Base-by-base conservation (phyloP, 2,797 vertebrate genomes). In the Octomys mimax region DNA sequence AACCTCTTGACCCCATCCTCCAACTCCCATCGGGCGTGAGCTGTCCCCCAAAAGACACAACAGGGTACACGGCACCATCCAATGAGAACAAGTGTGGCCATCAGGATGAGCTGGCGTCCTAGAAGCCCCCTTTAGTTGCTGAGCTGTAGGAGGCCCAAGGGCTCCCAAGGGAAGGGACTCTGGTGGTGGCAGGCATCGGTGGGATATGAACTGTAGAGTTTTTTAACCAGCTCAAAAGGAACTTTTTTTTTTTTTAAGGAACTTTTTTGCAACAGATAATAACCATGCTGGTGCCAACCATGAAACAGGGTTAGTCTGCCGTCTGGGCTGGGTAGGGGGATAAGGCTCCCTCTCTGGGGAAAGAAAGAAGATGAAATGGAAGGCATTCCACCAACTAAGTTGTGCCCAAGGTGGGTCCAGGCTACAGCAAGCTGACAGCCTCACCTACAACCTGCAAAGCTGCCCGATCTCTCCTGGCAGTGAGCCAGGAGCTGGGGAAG, bases 171-270 rank as follows among this genome's bases (percentile, higher is more conserved):
- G 36, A 95, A 79, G 36, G 1, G 70, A 70, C 42, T 42, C 8
- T 2, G 39, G 19, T 77, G 46, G 26, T 61, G 19, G 68, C 49
- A 54, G 81, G 21, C 26, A 46, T 71, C 11, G 79, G 52, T 61
- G 31, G 52, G 24, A 5, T 28, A 18, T 66, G 18, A 68, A 28
- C 14, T 71, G 46, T 71, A 12, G 36, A 14, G 14, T 28, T 87
- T 89, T 89, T 89, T 89, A 57, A 80, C 64, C 66, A 71, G 66
- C 62, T 61, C 87, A 61, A 92, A 83, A 73, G 42, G 71, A 75
- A 94, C 14, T 39, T 39, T 39, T 39, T 39, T 39, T 39, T 39
- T 39, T 39, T 39, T 39, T 91, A 83, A 73, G 42, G 71, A 75
- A 94, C 52, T n/a, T 57, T 88, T 89, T n/a, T 54, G 62, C 49